phyloP scores from a whole-genome alignment of 2,888 invertebrate species.

The Meteorus cinctellus region DNA sequence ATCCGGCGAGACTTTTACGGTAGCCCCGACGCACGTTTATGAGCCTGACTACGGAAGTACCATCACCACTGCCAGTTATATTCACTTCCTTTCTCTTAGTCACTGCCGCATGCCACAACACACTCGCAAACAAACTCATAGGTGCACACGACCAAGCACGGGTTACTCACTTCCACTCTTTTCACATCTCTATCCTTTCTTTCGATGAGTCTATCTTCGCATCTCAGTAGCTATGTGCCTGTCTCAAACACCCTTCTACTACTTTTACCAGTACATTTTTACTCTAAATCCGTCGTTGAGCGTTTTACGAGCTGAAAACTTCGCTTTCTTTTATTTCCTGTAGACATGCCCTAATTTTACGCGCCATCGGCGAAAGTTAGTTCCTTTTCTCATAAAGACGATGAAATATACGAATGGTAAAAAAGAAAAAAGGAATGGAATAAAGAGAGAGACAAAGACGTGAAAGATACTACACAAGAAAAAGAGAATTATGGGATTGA shows the following conservation, averaged over 20 bases:
- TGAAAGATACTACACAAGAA: constrained; percentile 5
- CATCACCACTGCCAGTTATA: constrained; percentile 28
- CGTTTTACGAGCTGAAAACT: constrained; percentile 57
- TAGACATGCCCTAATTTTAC: constrained; percentile 16
- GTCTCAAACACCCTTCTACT: not conserved
- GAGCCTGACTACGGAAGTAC: constrained; percentile 25
- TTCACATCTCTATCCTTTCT: not conserved
- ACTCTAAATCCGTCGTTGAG: constrained; percentile 11
- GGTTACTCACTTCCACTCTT: not conserved
- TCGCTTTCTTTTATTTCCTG: constrained; percentile 15
- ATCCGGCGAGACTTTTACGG: constrained; percentile 41
- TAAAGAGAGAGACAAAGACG: constrained; percentile 8
- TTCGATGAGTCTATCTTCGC: not conserved
- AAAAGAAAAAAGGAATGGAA: not conserved
- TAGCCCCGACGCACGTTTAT: constrained; percentile 33
- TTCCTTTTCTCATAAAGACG: not conserved
- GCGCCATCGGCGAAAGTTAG: not conserved
- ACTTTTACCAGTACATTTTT: constrained; percentile 17
- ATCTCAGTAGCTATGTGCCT: constrained; percentile 8
- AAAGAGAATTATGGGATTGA: not conserved
- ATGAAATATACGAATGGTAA: constrained; percentile 31
- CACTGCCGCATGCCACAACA: not conserved
- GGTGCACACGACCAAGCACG: not conserved
- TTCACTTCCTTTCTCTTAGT: constrained; percentile 27
- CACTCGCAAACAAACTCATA: not conserved